A percentile compares a stretch with the other conserved stretches of the same genome.
Conservation (phyloP, 2,113 vertebrate genomes). For the Triplophysa dalaica region DNA sequence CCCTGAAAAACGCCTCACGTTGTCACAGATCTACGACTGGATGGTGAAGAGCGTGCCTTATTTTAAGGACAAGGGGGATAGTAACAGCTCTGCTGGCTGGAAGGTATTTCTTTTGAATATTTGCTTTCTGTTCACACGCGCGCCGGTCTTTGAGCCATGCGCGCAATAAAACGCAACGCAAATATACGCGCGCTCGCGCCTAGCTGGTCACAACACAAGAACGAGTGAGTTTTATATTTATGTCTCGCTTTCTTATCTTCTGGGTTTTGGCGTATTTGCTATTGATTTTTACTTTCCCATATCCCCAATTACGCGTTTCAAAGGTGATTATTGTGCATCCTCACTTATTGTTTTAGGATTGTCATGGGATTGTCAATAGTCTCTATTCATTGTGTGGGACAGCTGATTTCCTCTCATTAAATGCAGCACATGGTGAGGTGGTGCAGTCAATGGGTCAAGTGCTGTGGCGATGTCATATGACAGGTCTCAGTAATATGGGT, state of each 20-base stretch:
- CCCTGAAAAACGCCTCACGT: conserved; percentile 90
- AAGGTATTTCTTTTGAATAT: conserved; percentile 76
- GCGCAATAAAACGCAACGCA: not conserved
- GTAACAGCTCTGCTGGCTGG: conserved; percentile 94
- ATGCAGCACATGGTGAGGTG: conserved; percentile 47
- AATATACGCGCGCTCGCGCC: no score
- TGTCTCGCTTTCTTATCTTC: not conserved
- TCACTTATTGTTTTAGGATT: conserved; percentile 28
- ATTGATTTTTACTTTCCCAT: not conserved
- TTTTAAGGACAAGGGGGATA: conserved; percentile 97
- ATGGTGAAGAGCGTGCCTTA: conserved; percentile 97
- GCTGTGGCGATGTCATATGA: conserved; percentile 65
- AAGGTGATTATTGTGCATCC: not conserved
- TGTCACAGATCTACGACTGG: conserved; percentile 98
- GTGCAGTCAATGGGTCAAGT: conserved; percentile 54
- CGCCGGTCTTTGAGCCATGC: not conserved
- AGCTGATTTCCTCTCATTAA: conserved; percentile 36
- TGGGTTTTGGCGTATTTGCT: not conserved
- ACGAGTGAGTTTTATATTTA: no score
- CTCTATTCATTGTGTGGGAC: conserved; percentile 38
- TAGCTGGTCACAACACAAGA: no score
- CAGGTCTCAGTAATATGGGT: conserved; percentile 61
- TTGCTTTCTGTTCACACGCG: not conserved
- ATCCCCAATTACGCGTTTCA: not conserved
- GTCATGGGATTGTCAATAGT: conserved; percentile 31